Conservation (phyloP, 2,113 vertebrate genomes). For the Turdus rufiventris region DNA sequence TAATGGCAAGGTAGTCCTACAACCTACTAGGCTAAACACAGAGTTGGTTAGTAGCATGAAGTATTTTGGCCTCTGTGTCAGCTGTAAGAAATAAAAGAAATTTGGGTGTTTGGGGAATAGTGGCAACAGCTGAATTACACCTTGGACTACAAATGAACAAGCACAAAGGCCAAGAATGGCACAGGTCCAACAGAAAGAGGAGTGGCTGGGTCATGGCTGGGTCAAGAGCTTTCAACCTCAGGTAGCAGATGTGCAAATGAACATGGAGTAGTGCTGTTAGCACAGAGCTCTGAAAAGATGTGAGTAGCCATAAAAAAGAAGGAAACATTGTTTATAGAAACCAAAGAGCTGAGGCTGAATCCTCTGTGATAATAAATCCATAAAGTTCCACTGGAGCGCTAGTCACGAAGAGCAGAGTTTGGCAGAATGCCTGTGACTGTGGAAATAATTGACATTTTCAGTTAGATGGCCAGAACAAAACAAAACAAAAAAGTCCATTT, state of each 20-base stretch:
- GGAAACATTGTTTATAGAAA: not conserved
- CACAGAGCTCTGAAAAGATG: not conserved
- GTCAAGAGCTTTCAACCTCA: not conserved
- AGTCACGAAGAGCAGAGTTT: not conserved
- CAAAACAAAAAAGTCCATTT: not conserved
- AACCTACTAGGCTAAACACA: not conserved
- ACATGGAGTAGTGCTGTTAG: not conserved
- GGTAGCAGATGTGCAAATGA: not conserved
- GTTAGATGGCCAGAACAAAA: not conserved
- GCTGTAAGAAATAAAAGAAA: not conserved
- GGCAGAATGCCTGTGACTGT: not conserved
- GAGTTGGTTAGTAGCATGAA: not conserved
- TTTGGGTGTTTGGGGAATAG: not conserved
- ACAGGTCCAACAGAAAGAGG: not conserved
- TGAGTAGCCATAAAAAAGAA: not conserved
- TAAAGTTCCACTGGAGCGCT: not conserved
- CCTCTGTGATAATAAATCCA: not conserved
- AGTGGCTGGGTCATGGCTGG: not conserved
- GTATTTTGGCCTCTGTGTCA: not conserved
- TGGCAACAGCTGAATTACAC: not conserved
- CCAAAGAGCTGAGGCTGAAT: not conserved
- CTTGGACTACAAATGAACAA: not conserved
- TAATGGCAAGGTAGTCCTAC: not conserved
- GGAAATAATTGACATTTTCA: slow-evolving; percentile 18
- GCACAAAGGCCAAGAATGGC: not conserved